phyloP scores from a whole-genome alignment of 1,140 invertebrate genomes.

The Zaprionus africanus region DNA sequence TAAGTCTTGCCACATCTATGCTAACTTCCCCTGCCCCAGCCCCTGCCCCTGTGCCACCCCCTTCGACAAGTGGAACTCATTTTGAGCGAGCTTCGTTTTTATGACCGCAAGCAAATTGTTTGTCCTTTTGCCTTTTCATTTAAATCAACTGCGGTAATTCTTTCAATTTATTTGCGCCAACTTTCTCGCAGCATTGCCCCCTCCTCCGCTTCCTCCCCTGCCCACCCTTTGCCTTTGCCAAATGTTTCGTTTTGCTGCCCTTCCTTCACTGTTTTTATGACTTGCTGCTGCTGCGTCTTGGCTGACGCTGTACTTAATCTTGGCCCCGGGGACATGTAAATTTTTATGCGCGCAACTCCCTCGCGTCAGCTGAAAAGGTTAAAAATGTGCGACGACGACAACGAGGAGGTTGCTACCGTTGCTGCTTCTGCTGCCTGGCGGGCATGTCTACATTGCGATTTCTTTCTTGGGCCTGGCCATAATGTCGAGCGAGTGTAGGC shows the following conservation, averaged over 20 bases:
- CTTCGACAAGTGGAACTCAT: constrained; percentile 56
- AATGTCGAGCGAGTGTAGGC: constrained; percentile 40
- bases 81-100: constrained; percentile 71
- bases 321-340: constrained; percentile 83
- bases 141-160: constrained; percentile 83
- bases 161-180: constrained; percentile 79
- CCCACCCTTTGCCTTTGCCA: neutral
- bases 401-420: constrained; percentile 14
- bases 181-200: constrained; percentile 20
- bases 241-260: constrained; percentile 21
- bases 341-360: constrained; percentile 73
- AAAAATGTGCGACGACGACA: constrained; percentile 23
- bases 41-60: neutral
- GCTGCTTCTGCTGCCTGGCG: constrained; percentile 58
- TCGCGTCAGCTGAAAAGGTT: constrained; percentile 43
- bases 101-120: constrained; percentile 83
- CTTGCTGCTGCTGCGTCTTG: constrained; percentile 46
- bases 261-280: constrained; percentile 43
- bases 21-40: neutral
- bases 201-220: neutral
- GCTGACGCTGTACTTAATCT: constrained; percentile 77
- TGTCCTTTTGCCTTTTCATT: constrained; percentile 76
- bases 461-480: constrained; percentile 51
- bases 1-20: constrained; percentile 54
- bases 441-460: constrained; percentile 79